phyloP scores from a whole-genome alignment of 2,113 vertebrate genomes.

The Meleagris gallopavo region DNA sequence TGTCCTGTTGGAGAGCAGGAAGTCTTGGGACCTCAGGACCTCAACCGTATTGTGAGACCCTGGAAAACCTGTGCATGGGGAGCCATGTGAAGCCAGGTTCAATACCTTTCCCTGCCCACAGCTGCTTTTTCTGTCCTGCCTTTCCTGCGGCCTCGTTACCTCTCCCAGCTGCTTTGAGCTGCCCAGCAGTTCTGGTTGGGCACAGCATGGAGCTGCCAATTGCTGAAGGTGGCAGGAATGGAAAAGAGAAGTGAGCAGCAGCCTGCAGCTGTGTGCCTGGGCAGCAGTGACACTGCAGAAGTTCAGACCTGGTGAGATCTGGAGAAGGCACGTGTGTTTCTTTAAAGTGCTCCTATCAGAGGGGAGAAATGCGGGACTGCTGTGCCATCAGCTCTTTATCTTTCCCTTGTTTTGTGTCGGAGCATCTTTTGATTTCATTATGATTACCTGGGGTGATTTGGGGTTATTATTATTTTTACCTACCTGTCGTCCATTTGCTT shows the following conservation, averaged over 20 bases:
- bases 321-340: not conserved
- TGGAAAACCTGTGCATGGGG: not conserved
- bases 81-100: not conserved
- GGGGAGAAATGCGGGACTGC: not conserved
- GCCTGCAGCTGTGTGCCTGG: not conserved
- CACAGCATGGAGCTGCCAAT: not conserved
- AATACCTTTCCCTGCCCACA: not conserved
- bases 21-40: not conserved
- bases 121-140: not conserved
- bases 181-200: accelerated
- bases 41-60: not conserved
- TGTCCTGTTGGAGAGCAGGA: not conserved
- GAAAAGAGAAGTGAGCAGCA: not conserved
- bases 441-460: slow-evolving; percentile 36
- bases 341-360: not conserved
- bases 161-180: not conserved
- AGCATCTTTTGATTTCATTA: not conserved
- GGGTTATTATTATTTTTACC: slow-evolving; percentile 60
- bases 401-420: not conserved
- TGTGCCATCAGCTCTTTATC: not conserved
- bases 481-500: slow-evolving; percentile 31
- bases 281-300: not conserved
- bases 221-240: not conserved
- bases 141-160: not conserved
- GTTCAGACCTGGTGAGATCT: not conserved